Conservation (phyloP, 2,113 vertebrate species). For the Dunckerocampus dactyliophorus region DNA sequence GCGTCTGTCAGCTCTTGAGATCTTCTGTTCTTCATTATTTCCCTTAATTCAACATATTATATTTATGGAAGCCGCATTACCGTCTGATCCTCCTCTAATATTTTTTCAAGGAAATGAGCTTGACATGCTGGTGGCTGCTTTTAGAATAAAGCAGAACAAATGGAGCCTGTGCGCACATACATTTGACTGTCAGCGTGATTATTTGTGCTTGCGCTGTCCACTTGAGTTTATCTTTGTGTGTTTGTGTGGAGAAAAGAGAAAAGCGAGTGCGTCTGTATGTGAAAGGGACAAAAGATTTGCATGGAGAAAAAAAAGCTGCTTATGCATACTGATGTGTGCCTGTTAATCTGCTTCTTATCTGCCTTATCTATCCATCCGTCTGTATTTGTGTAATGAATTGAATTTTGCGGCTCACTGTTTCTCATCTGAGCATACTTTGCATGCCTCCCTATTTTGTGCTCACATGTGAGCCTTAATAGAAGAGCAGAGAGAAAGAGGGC, state of each 20-base stretch:
- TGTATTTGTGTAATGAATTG: slow-evolving; percentile 71
- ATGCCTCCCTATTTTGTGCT: slow-evolving; percentile 43
- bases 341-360: slow-evolving; percentile 69
- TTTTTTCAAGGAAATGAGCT: slow-evolving; percentile 34
- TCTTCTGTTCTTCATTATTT: slow-evolving; percentile 34
- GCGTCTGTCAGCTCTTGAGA: slow-evolving; percentile 31
- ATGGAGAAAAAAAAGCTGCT: slow-evolving; percentile 46
- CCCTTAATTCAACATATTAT: slow-evolving; percentile 35
- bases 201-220: slow-evolving; percentile 32
- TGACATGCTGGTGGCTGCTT: slow-evolving; percentile 34
- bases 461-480: slow-evolving; percentile 42
- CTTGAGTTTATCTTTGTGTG: slow-evolving; percentile 40
- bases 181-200: slow-evolving; percentile 32
- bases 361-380: slow-evolving; percentile 63
- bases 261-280: slow-evolving; percentile 21
- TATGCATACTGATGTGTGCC: slow-evolving; percentile 66
- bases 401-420: slow-evolving; percentile 57
- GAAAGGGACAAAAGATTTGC: slow-evolving; percentile 23
- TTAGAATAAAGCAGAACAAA: slow-evolving; percentile 35
- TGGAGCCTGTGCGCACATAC: slow-evolving; percentile 23
- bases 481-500: slow-evolving; percentile 14
- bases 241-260: slow-evolving; percentile 27
- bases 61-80: slow-evolving; percentile 33
- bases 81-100: slow-evolving; percentile 28
- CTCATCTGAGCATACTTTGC: slow-evolving; percentile 37